Evolutionary conservation across 2,888 invertebrate species (phyloP), one percentile per base, ranked within the genome.

Genomic region (Leptura quadrifasciata): DNA sequence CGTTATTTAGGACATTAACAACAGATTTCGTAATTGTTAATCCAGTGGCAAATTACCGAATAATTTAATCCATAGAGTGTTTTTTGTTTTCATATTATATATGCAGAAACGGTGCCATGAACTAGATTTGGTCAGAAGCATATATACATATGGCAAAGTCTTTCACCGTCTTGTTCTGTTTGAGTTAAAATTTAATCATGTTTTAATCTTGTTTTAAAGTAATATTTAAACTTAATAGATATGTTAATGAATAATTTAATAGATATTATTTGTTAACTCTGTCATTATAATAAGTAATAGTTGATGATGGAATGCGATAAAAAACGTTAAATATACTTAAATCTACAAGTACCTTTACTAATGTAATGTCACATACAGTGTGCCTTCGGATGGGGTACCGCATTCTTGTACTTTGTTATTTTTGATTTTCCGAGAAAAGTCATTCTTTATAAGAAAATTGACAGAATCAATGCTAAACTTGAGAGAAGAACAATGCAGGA

Each of bases 51-150:
- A 39, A 39, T 39, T 10, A 39, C 39, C 4, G 39, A 39, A 39
- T 39, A 39, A 39, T 39, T 39, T 39, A 39, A 39, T 39, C 12
- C 39, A 12, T 15, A 12, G 3, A 39, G 39, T 0, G 10, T n/a
- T 47, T 47, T 47, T n/a, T 47, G n/a, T 47, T 47, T 47, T 47
- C 47, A 47, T 47, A n/a, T n/a, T 47, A 47, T n/a, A 6, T 47
- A 47, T 6, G 47, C 10, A 47, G 47, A 47, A 47, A 4, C 6
- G 5, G 15, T 47, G 4, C n/a, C 47, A n/a, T 47, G 47, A n/a
- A 47, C 47, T 47, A 47, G n/a, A 47, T 47, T 47, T 47, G 47
- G 47, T 12, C 15, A 47, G 47, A 2, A 47, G 5, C 47, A 39
- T 39, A 15, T 39, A 15, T 39, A 39, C 39, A 15, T n/a, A 47